Conservation (phyloP, 1,140 invertebrate genomes). For the Acromyrmex charruanus region DNA sequence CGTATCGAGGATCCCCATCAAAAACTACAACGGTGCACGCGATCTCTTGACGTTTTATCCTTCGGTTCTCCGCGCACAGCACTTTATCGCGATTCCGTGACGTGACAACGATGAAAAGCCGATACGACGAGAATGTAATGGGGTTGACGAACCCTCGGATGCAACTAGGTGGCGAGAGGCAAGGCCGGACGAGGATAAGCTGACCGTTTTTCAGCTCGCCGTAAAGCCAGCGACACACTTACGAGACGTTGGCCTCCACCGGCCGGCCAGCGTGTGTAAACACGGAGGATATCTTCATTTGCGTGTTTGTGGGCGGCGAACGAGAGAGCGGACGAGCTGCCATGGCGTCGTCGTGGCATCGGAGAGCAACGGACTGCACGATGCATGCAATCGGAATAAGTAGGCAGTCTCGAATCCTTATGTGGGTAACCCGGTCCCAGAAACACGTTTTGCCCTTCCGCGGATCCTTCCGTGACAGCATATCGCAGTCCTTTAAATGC, state of each 20-base stretch:
- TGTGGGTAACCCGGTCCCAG: slow-evolving; percentile 80
- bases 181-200: slow-evolving; percentile 69
- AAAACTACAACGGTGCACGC: slow-evolving; percentile 23
- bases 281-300: slow-evolving; percentile 78
- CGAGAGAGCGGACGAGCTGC: slow-evolving; percentile 29
- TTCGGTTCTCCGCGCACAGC: slow-evolving; percentile 19
- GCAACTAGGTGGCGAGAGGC: slow-evolving; percentile 55
- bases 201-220: slow-evolving; percentile 68
- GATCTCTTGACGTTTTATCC: slow-evolving; percentile 36
- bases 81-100: slow-evolving; percentile 48
- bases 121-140: slow-evolving; percentile 37
- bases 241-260: slow-evolving; percentile 75
- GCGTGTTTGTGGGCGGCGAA: slow-evolving; percentile 73
- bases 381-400: slow-evolving; percentile 74
- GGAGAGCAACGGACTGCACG: slow-evolving; percentile 49
- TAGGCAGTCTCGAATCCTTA: slow-evolving; percentile 76
- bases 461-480: slow-evolving; percentile 54
- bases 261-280: slow-evolving; percentile 66
- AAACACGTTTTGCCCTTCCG: slow-evolving; percentile 78
- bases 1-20: slow-evolving; percentile 47
- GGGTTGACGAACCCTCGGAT: slow-evolving; percentile 66
- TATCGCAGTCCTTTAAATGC: slow-evolving; percentile 41
- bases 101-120: slow-evolving; percentile 41
- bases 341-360: slow-evolving; percentile 25
- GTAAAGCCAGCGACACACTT: slow-evolving; percentile 72